Conservation (phyloP, 2,797 vertebrate genomes). For the Emys orbicularis region DNA sequence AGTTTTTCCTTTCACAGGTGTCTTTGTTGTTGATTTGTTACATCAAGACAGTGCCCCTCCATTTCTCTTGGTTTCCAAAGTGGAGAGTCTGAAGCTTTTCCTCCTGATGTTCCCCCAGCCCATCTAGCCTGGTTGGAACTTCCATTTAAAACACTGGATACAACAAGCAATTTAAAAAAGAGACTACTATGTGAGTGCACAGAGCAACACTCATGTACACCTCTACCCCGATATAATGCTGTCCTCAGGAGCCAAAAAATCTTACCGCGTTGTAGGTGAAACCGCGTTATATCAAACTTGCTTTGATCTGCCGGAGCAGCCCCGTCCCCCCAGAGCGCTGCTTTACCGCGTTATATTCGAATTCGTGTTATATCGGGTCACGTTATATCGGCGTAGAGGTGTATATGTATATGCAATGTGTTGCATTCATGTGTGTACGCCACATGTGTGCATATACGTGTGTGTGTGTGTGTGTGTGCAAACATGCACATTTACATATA, state of each 20-base stretch:
- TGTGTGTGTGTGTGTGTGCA: background rate
- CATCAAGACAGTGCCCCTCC: background rate
- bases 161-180: background rate
- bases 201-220: background rate
- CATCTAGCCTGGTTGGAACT: background rate
- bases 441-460: background rate
- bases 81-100: background rate
- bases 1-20: background rate
- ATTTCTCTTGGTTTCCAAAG: background rate
- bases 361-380: too few species aligned
- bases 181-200: background rate
- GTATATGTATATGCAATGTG: background rate
- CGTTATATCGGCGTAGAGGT: too few species aligned
- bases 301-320: too few species aligned
- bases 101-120: background rate
- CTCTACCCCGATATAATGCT: too few species aligned
- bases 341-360: too few species aligned
- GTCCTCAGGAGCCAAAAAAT: too few species aligned
- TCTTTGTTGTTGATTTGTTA: background rate
- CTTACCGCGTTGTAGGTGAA: too few species aligned
- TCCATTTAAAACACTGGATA: conserved; percentile 24
- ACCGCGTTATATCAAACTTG: too few species aligned
- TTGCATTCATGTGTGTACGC: background rate
- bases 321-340: too few species aligned
- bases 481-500: conserved; percentile 36